Percentiles rank a stretch among this genome's conserved stretches.
phyloP scores from a whole-genome alignment of 2,113 vertebrate genomes.

The Platichthys stellatus region DNA sequence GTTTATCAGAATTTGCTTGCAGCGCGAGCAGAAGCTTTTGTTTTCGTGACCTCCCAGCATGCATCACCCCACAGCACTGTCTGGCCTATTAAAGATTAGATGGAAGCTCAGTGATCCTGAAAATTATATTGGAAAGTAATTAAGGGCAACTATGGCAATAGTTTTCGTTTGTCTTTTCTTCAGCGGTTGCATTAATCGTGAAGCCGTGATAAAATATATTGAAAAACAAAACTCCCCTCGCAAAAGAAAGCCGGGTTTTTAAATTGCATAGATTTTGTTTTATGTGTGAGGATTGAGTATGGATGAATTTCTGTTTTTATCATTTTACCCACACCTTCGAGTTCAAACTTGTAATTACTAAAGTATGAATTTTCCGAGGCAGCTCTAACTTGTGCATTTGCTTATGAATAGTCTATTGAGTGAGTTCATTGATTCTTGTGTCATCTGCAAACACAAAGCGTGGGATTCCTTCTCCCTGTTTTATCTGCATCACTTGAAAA shows the following conservation, averaged over 20 bases:
- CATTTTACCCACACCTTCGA: neutral
- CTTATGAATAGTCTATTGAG: conserved; percentile 20
- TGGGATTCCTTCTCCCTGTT: conserved; percentile 3
- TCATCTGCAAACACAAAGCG: conserved; percentile 32
- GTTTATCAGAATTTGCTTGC: conserved; percentile 42
- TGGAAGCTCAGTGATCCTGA: conserved; percentile 50
- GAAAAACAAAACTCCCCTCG: neutral
- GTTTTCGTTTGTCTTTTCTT: neutral
- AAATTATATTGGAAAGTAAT: conserved; percentile 53
- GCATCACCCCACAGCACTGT: conserved; percentile 59
- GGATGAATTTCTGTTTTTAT: neutral
- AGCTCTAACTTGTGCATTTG: conserved; percentile 16
- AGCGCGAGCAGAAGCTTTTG: conserved; percentile 52
- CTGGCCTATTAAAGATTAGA: conserved; percentile 58
- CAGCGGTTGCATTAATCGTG: conserved; percentile 11
- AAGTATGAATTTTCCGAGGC: conserved; percentile 22
- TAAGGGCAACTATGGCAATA: conserved; percentile 20
- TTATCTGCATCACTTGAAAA: neutral
- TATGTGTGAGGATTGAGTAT: neutral
- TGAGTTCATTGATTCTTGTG: conserved; percentile 26
- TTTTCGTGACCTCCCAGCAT: conserved; percentile 65
- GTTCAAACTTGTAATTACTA: conserved; percentile 6
- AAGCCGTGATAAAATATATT: neutral
- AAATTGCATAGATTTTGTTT: neutral
- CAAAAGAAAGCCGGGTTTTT: too few species aligned